Conservation (phyloP, 2,113 vertebrate species). For the Nothocercus julius region DNA sequence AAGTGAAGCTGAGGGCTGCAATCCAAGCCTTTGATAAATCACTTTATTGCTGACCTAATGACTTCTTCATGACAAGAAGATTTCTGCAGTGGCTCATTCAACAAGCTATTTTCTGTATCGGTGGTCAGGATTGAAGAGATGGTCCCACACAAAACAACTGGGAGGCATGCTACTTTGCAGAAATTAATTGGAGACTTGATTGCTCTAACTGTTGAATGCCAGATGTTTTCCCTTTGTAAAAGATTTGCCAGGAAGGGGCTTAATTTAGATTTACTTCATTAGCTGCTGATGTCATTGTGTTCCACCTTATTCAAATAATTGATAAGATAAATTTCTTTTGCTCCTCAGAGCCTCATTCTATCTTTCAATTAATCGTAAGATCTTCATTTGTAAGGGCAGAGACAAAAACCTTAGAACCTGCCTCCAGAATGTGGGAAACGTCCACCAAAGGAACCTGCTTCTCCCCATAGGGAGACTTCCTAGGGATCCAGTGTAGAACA, state of each 20-base stretch:
- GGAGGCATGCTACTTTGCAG: conserved; percentile 17
- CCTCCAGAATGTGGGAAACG: not conserved
- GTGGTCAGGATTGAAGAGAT: conserved; percentile 2
- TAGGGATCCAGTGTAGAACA: no score
- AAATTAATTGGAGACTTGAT: conserved; percentile 33
- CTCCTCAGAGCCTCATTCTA: not conserved
- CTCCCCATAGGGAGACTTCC: no score
- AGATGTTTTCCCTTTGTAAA: conserved; percentile 32
- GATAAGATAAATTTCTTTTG: not conserved
- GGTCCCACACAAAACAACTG: not conserved
- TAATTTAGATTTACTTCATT: conserved; percentile 59
- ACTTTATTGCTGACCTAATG: conserved; percentile 64
- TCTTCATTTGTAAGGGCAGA: not conserved
- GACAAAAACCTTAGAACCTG: not conserved
- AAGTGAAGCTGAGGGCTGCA: conserved; percentile 22
- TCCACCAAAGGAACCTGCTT: not conserved
- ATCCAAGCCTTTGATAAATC: conserved; percentile 67
- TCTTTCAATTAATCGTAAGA: not conserved
- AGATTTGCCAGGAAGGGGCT: not conserved
- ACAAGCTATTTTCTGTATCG: conserved; percentile 27
- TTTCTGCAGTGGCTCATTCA: conserved; percentile 56
- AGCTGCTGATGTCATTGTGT: conserved; percentile 34
- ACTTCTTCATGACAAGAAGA: conserved; percentile 58
- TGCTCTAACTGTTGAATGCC: not conserved
- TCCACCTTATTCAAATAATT: conserved; percentile 43